These are phyloP conservation scores for Origma solitaria DNA, from an alignment of 2,113 vertebrate species.

Conservation along the genomic window DNA sequence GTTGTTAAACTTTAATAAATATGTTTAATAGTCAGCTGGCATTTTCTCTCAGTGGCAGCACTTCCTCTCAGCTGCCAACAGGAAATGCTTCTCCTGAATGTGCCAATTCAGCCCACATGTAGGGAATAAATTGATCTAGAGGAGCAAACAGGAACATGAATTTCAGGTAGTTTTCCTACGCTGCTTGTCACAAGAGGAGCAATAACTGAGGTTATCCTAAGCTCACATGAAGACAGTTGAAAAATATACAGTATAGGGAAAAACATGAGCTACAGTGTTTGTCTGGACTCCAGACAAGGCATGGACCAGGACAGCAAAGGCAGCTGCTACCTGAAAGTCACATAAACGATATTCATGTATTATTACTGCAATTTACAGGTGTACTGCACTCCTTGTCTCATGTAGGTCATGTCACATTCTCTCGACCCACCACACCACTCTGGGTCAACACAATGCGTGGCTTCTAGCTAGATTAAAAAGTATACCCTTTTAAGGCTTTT, in stretches of 20 bases:
- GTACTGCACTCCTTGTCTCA: neutral
- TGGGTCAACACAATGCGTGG: accelerated
- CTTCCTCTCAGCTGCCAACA: conserved; percentile 28
- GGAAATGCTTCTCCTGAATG: conserved; percentile 38
- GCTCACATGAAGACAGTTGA: neutral
- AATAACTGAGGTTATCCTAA: neutral
- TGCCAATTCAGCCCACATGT: conserved; percentile 5
- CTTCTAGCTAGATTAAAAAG: neutral
- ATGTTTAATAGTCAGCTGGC: conserved; percentile 27
- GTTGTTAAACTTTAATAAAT: conserved; percentile 40
- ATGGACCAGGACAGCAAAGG: neutral
- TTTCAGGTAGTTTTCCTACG: neutral
- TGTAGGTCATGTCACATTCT: neutral
- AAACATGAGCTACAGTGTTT: neutral
- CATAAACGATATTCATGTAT: neutral
- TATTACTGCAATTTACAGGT: neutral
- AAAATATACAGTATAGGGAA: neutral
- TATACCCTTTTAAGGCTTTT: neutral
- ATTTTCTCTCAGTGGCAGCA: conserved; percentile 2
- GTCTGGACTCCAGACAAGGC: neutral
- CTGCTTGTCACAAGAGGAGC: neutral
- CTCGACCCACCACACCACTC: neutral
- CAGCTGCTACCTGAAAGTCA: neutral
- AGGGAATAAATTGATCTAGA: neutral
- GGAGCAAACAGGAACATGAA: neutral